These are phyloP conservation scores for Clarias magur DNA, from an alignment of 2,113 vertebrate species.

Conservation along the genomic window DNA sequence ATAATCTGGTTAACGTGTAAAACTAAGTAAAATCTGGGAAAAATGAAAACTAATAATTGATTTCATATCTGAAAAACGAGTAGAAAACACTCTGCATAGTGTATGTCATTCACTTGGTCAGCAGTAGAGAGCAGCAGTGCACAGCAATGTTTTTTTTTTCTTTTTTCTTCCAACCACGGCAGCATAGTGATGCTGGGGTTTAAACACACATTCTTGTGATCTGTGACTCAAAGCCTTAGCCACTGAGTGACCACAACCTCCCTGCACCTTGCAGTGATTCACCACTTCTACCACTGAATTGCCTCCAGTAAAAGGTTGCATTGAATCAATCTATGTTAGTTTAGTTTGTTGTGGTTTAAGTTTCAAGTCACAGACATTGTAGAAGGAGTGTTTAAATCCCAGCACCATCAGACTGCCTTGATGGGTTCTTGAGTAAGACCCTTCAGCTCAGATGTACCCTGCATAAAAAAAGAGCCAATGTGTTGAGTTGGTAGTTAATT, in stretches of 20 bases:
- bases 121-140: conserved; percentile 38
- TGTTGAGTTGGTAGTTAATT: too few relatives aligned
- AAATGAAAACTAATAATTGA: background rate
- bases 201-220: background rate
- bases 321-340: too few relatives aligned
- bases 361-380: too few relatives aligned
- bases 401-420: too few relatives aligned
- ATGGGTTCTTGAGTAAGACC: too few relatives aligned
- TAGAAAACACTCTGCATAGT: background rate
- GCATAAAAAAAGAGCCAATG: too few relatives aligned
- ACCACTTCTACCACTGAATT: background rate
- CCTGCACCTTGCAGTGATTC: background rate
- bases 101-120: background rate
- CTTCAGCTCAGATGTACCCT: too few relatives aligned
- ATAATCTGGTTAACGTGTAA: background rate
- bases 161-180: too few relatives aligned
- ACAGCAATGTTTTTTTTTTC: background rate
- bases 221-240: background rate
- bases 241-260: background rate
- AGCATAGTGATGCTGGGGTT: background rate
- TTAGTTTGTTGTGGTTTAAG: too few relatives aligned
- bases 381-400: too few relatives aligned
- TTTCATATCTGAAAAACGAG: background rate
- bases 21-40: background rate
- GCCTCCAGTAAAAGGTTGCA: too few relatives aligned